These are phyloP conservation scores for Riparia riparia DNA, from an alignment of 2,113 vertebrate species.

Conservation along the genomic window DNA sequence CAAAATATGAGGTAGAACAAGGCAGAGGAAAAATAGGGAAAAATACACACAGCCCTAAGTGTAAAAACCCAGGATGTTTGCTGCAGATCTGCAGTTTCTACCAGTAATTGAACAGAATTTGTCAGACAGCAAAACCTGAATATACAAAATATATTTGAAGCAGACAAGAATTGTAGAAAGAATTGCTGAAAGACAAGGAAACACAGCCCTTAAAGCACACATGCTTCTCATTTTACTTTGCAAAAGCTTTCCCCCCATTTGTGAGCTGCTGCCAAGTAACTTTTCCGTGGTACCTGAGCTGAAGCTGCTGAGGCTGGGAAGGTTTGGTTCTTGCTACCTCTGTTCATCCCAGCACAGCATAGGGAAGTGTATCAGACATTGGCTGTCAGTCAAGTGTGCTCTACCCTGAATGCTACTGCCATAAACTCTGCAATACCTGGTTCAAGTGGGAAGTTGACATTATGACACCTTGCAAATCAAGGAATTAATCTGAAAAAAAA, in stretches of 20 bases:
- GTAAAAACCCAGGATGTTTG: neutral
- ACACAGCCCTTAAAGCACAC: neutral
- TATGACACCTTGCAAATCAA: neutral
- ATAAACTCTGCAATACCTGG: neutral
- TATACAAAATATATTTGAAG: neutral
- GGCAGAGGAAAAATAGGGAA: neutral
- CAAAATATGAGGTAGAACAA: neutral
- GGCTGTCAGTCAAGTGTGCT: neutral
- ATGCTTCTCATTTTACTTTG: neutral
- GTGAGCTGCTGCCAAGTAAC: neutral
- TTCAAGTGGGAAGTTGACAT: neutral
- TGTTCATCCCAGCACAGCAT: neutral
- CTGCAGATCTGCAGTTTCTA: neutral
- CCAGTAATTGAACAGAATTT: neutral
- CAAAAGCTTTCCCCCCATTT: neutral
- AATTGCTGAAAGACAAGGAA: neutral
- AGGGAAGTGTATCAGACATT: neutral
- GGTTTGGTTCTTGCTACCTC: neutral
- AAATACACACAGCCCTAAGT: neutral
- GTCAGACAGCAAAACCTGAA: neutral
- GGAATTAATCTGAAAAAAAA: neutral
- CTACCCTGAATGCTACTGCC: neutral
- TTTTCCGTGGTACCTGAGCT: neutral
- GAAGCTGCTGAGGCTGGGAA: neutral
- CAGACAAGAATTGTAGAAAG: neutral